Evolutionary conservation across 2,113 vertebrate species (phyloP), one percentile per base, ranked within the genome.

Genomic region (Poeciliopsis turrubarensis): DNA sequence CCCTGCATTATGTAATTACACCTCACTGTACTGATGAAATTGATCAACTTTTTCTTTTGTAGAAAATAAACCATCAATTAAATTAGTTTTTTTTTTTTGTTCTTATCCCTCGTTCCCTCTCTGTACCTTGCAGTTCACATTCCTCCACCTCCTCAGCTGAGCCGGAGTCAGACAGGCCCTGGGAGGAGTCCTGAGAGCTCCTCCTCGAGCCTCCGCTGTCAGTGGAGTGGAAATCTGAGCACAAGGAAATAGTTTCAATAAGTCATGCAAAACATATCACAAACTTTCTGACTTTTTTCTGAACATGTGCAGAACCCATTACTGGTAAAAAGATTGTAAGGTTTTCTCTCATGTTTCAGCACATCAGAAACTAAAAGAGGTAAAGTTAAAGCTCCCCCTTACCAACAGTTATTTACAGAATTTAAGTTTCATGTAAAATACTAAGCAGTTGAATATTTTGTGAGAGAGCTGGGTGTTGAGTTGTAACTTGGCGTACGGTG

Each of bases 121-220:
- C 92, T 89, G 26, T 95, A 99, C 98, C 97, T 96, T 65, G 93
- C 31, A 97, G 94, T 89, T 97, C 96, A 0, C 95, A 95, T 75
- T 98, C 96, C 73, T 97, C 96, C 89, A 96, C 94, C 47, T 98
- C 98, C 68, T 97, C 97, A 0, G 91, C 92, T 0, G 97, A 98
- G 78, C 95, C 96, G 0, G 96, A 97, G 89, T 98, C 97, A 1
- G 97, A 98, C 32, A 96, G 89, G 26, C 91, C 92, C 65, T 88
- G 90, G 72, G 92, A 87, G 2, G 97, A 99, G 85, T 96, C 96
- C 0, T 88, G 96, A 30, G 97, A 99, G 87, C 96, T 97, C 85
- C 95, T 95, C 78, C 95, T 94, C 70, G 97, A 99, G 70, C 94
- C 95, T 9, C 94, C 95, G 0, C 96, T 98, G 77, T 97, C 98